Conservation (phyloP, 1,140 invertebrate species). For the Campoletis sonorensis region DNA sequence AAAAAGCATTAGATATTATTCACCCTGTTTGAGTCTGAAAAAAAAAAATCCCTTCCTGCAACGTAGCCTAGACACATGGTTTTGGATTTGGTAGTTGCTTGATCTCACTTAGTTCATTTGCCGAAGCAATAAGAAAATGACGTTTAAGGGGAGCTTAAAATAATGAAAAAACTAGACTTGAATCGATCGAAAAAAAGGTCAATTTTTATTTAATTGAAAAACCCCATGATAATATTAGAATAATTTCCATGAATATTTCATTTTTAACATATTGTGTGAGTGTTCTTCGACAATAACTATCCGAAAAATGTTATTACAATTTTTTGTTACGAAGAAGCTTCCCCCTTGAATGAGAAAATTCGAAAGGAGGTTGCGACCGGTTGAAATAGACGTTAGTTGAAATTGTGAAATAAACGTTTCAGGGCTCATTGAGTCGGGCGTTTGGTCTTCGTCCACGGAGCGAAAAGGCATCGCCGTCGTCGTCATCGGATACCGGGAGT, state of each 20-base stretch:
- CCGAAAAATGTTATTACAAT: too few relatives aligned
- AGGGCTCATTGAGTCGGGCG: constrained; percentile 87
- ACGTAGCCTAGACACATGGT: constrained; percentile 32
- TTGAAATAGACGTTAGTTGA: not conserved
- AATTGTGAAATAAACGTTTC: constrained; percentile 60
- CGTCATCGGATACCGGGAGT: constrained; percentile 78
- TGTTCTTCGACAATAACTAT: too few relatives aligned
- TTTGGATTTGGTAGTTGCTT: constrained; percentile 44
- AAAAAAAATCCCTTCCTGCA: constrained; percentile 13
- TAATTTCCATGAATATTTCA: too few relatives aligned
- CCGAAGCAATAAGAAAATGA: constrained; percentile 21
- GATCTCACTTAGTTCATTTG: constrained; percentile 34
- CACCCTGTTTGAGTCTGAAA: not conserved
- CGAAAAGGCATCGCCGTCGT: constrained; percentile 78
- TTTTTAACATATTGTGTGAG: too few relatives aligned
- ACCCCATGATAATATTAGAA: too few relatives aligned
- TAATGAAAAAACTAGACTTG: too few relatives aligned
- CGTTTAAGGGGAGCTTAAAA: not conserved
- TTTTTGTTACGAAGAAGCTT: not conserved
- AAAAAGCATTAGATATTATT: not conserved
- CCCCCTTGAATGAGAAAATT: not conserved
- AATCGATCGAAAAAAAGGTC: too few relatives aligned
- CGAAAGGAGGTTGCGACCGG: too few relatives aligned
- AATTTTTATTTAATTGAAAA: too few relatives aligned
- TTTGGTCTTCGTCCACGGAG: constrained; percentile 83